Evolutionary conservation across 2,113 vertebrate genomes (phyloP).

Genomic region (Ascaphus truei): DNA sequence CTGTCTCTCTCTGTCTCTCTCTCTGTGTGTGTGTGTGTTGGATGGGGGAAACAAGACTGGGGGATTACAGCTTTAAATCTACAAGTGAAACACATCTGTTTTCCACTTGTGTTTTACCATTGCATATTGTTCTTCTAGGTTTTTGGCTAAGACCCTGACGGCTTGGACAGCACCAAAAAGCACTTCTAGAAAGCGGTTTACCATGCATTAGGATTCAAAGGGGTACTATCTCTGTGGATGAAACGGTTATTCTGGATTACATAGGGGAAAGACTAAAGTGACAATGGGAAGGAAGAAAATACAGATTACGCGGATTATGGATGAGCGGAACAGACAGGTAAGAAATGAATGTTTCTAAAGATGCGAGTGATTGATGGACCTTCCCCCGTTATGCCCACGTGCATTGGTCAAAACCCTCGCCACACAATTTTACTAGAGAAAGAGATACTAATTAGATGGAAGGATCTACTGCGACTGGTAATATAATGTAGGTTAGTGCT

Average conservation of each 20-base stretch:
- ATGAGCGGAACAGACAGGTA: slow-evolving; percentile 98
- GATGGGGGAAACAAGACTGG: no score
- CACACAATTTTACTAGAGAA: no score
- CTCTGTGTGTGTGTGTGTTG: neutral
- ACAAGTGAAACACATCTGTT: no score
- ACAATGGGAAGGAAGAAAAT: slow-evolving; percentile 99
- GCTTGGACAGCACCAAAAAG: slow-evolving; percentile 49
- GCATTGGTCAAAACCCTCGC: no score
- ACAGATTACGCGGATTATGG: slow-evolving; percentile 98
- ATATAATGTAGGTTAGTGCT: no score
- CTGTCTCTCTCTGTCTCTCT: neutral
- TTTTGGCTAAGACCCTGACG: slow-evolving; percentile 44
- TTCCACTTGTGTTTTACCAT: neutral
- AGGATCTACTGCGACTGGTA: no score
- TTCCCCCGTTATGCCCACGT: no score
- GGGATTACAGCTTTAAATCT: no score
- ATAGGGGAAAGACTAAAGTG: slow-evolving; percentile 64
- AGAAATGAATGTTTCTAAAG: slow-evolving; percentile 48
- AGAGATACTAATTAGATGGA: no score
- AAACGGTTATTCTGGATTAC: slow-evolving; percentile 75
- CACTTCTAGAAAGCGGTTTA: slow-evolving; percentile 61
- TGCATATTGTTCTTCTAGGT: slow-evolving; percentile 48
- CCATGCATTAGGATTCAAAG: slow-evolving; percentile 84
- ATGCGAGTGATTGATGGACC: no score
- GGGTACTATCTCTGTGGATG: slow-evolving; percentile 69